Conservation (phyloP, 1,140 invertebrate genomes). For the Drosophila asahinai region DNA sequence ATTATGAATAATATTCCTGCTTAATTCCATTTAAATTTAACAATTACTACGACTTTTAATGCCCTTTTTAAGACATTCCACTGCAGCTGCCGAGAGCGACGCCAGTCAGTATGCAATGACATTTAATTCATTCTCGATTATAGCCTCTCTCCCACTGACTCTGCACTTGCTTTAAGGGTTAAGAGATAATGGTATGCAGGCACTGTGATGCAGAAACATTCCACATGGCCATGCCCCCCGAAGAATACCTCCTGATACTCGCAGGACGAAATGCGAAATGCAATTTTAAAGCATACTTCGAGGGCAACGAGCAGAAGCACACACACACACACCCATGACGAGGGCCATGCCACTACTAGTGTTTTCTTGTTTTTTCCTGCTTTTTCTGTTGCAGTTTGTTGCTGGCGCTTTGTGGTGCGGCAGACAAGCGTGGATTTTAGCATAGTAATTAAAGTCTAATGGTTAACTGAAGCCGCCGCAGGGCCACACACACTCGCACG, state of each 20-base stretch:
- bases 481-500: conserved; percentile 31
- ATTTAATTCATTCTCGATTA: conserved; percentile 15
- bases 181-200: conserved; percentile 14
- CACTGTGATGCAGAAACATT: conserved; percentile 11
- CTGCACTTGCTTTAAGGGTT: background rate
- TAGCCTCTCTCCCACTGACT: background rate
- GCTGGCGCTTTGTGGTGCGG: conserved; percentile 54
- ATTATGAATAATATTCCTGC: background rate
- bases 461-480: conserved; percentile 75
- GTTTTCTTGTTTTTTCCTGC: conserved; percentile 7
- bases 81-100: background rate
- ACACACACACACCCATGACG: conserved; percentile 12
- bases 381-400: conserved; percentile 34
- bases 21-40: background rate
- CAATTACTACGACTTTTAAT: background rate
- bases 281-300: conserved; percentile 71
- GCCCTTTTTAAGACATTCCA: too few species aligned
- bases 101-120: conserved; percentile 7
- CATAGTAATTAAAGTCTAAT: conserved; percentile 80
- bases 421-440: conserved; percentile 77
- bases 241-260: conserved; percentile 22
- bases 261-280: conserved; percentile 41
- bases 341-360: conserved; percentile 25
- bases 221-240: conserved; percentile 18
- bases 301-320: conserved; percentile 61